A percentile compares a stretch with the other conserved stretches of the same genome.
Evolutionary conservation across 2,888 invertebrate genomes (phyloP).

Genomic region (Phorcus lineatus): DNA sequence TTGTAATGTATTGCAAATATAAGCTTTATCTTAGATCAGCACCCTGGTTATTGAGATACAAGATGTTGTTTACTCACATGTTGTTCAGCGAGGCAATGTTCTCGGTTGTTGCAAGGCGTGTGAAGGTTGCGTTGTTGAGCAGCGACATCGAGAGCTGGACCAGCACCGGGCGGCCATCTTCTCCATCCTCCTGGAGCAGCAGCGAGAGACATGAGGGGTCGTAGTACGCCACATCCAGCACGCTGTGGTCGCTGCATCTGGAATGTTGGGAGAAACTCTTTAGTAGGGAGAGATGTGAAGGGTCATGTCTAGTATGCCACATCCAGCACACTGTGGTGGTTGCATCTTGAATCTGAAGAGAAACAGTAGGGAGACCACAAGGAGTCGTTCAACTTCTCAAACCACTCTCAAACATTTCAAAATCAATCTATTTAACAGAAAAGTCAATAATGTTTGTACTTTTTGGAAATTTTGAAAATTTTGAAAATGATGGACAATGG

Average conservation of each 20-base stretch:
- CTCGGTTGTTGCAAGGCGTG: conserved; percentile 38
- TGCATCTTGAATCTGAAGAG: conserved; percentile 40
- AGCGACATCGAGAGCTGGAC: conserved; percentile 65
- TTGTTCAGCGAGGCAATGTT: conserved; percentile 37
- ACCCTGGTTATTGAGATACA: too few species aligned
- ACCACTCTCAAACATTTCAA: too few species aligned
- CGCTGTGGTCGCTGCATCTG: conserved; percentile 56
- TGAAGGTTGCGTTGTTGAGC: conserved; percentile 43
- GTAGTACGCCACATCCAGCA: conserved; percentile 72
- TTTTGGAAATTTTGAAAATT: too few species aligned
- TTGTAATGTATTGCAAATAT: too few species aligned
- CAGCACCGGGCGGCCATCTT: conserved; percentile 63
- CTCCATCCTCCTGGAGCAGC: conserved; percentile 66
- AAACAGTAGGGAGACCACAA: too few species aligned
- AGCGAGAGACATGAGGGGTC: conserved; percentile 71
- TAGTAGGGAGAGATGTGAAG: conserved; percentile 66
- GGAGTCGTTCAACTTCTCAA: too few species aligned
- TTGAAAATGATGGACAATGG: too few species aligned
- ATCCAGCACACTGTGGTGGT: not conserved
- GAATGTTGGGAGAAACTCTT: conserved; percentile 44
- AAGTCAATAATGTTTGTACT: too few species aligned
- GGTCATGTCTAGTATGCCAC: conserved; percentile 72
- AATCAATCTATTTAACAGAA: too few species aligned
- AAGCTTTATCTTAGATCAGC: too few species aligned
- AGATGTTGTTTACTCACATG: conserved; percentile 46